A percentile compares a stretch with the other conserved stretches of the same genome.
These are phyloP conservation scores for Dugesia japonica DNA, from an alignment of 2,888 invertebrate genomes.

Conservation along the genomic window DNA sequence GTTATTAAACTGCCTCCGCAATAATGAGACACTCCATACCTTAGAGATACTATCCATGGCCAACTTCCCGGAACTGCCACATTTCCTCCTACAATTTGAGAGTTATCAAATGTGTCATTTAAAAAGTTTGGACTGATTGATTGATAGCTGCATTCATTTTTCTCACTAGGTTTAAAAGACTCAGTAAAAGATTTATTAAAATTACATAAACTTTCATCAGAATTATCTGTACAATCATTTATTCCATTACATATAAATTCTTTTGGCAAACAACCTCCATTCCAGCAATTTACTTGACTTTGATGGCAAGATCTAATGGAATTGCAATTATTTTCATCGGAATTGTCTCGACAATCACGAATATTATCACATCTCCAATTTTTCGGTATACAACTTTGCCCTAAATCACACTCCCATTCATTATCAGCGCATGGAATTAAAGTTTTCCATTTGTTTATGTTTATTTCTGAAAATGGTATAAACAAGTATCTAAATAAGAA, in stretches of 20 bases:
- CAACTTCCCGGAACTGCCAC: not conserved
- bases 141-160: constrained; percentile 4
- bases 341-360: constrained; percentile 20
- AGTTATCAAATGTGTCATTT: not conserved
- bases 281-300: not conserved
- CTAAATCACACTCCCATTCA: not conserved
- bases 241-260: not conserved
- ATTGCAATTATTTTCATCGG: not conserved
- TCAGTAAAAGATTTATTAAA: not conserved
- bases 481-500: not conserved
- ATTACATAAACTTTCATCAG: not conserved
- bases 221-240: not conserved
- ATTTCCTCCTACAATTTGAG: constrained; percentile 14
- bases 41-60: constrained; percentile 25
- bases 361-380: constrained; percentile 23
- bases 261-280: not conserved
- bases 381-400: not conserved
- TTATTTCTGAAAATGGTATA: not conserved
- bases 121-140: not conserved
- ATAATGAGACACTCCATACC: not conserved
- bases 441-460: not conserved
- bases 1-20: constrained; percentile 25
- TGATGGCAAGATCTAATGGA: not conserved
- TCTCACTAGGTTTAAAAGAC: not conserved
- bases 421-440: not conserved